Percentiles rank a stretch among this genome's conserved stretches.
phyloP scores from a whole-genome alignment of 2,888 invertebrate species.

The Cordilura impudica region DNA sequence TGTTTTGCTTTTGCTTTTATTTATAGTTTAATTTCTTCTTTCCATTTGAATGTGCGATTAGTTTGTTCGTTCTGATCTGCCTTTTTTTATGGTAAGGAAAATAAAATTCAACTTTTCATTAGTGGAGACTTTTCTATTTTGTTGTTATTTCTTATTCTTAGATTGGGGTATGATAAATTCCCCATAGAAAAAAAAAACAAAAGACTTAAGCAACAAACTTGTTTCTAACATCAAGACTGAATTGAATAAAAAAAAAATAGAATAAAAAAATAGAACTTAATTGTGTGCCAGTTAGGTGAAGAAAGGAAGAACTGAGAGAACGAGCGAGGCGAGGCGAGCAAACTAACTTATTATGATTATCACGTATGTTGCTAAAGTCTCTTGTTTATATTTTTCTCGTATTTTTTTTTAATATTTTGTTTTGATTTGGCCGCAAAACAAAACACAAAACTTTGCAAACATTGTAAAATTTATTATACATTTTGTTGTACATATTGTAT shows the following conservation, averaged over 20 bases:
- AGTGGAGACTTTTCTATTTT: constrained; percentile 37
- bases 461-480: too few relatives aligned
- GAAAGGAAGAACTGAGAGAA: constrained; percentile 11
- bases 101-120: constrained; percentile 14
- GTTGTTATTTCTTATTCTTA: constrained; percentile 6
- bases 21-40: constrained; percentile 6
- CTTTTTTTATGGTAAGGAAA: background rate
- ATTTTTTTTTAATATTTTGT: background rate
- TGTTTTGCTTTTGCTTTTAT: background rate
- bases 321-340: constrained; percentile 18
- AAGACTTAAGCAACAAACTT: constrained; percentile 54
- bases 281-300: background rate
- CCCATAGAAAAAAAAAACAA: constrained; percentile 31
- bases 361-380: constrained; percentile 32
- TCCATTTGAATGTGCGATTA: background rate
- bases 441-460: background rate
- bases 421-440: constrained; percentile 12
- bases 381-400: constrained; percentile 9
- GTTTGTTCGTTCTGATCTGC: background rate
- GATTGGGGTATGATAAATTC: background rate
- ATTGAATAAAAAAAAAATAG: background rate
- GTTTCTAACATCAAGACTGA: constrained; percentile 5
- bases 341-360: constrained; percentile 29
- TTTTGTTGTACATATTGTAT: too few relatives aligned
- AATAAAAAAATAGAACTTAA: too few relatives aligned